Base-by-base conservation (phyloP, 2,888 invertebrate genomes). In the Auanema freiburgensis region DNA sequence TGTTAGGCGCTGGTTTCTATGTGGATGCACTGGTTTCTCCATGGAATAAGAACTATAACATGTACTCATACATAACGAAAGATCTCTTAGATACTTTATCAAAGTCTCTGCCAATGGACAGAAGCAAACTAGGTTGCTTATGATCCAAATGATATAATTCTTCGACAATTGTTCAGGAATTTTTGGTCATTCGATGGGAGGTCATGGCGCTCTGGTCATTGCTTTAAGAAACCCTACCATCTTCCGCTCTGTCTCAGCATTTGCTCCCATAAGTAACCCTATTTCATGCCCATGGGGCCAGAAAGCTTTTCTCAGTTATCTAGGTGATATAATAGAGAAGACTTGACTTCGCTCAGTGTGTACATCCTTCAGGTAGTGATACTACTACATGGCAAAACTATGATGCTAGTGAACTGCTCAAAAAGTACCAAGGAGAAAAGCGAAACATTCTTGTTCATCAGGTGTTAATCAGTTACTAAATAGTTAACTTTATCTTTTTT, bases 191-290 rank as follows among this genome's bases (percentile, higher is more conserved):
- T 78, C 95, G 83, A 98, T 98, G 97, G 97, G 97, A 65, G 97
- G 97, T 24, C 96, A 97, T 86, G 97, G 98, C 40, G 95, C 96
- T 16, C 84, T 97, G 53, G 66, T 65, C 10, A 65, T 72, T 41
- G 78, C 75, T 1, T 61, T 74, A 11, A 57, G 66, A 8, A 69
- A 72, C 41, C 95, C 95, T 11, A 91, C 91, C 14, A 86, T 90
- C 63, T 97, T 91, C 85, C 78, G 81, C 56, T 86, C 87, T 51
- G 93, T 94, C 0, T 94, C 95, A 69, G 94, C 93, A 5, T 96
- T 98, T 87, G 90, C 97, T 3, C 95, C 98, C 0, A 94, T 97
- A 80, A 90, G 90, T 74, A 93, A 96, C 85, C 95, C 97, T 0
- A 88, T 86, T 2, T 86, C 89, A 59, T 90, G 91, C 74, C 88